A percentile compares a stretch with the other conserved stretches of the same genome.
Evolutionary conservation across 2,113 vertebrate genomes (phyloP).

Genomic region (Melierax canorus): DNA sequence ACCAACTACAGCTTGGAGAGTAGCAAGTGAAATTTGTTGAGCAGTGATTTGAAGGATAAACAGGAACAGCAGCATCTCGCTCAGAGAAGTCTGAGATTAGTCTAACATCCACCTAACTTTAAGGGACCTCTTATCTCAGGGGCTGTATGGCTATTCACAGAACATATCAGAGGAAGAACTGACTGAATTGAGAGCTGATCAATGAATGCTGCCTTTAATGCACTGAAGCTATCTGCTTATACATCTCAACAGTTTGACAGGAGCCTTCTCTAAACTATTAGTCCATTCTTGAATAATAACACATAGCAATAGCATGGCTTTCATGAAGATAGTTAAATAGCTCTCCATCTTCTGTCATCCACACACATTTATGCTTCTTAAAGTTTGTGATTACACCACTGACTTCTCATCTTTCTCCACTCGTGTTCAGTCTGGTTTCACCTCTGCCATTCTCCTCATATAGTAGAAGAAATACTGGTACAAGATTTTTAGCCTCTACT

Average conservation of each 20-base stretch:
- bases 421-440: neutral
- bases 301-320: neutral
- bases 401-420: neutral
- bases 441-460: neutral
- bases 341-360: neutral
- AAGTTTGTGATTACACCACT: neutral
- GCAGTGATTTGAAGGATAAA: neutral
- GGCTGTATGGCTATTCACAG: neutral
- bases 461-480: neutral
- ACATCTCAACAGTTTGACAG: neutral
- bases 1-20: neutral
- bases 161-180: neutral
- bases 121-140: neutral
- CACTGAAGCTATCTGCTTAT: neutral
- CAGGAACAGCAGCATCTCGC: neutral
- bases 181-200: neutral
- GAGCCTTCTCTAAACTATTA: neutral
- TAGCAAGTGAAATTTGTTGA: neutral
- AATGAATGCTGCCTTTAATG: neutral
- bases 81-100: neutral
- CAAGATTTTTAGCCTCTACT: neutral
- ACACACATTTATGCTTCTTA: neutral
- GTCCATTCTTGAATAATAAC: neutral
- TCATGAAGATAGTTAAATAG: neutral
- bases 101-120: neutral